Evolutionary conservation across 2,113 vertebrate genomes (phyloP).

Genomic region (Vulpes ferrilata): DNA sequence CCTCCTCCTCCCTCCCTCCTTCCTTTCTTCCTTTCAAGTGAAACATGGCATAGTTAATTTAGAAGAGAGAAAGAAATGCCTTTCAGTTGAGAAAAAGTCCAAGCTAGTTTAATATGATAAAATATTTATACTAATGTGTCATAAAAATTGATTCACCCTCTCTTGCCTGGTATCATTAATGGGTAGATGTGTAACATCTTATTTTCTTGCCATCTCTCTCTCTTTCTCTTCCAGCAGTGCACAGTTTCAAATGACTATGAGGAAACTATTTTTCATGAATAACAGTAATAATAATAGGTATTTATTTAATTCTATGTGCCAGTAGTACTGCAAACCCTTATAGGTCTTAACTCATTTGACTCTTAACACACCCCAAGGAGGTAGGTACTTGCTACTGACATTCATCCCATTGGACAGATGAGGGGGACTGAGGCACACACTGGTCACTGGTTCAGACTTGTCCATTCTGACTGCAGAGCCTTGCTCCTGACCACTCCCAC

Average conservation of each 20-base stretch:
- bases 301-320: neutral
- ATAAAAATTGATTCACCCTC: conserved; percentile 64
- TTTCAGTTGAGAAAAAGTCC: conserved; percentile 50
- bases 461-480: neutral
- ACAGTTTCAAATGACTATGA: neutral
- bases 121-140: conserved; percentile 76
- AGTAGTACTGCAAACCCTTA: neutral
- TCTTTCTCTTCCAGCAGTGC: neutral
- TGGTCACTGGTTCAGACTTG: neutral
- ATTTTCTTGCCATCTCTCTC: conserved; percentile 35
- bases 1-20: neutral
- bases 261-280: neutral
- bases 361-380: neutral
- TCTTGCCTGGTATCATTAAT: conserved; percentile 64
- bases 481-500: neutral
- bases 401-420: neutral
- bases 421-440: neutral
- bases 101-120: conserved; percentile 63
- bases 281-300: neutral
- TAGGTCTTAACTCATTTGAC: neutral
- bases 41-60: conserved; percentile 40
- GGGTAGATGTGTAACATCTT: conserved; percentile 43
- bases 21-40: neutral
- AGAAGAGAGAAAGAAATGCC: conserved; percentile 59
- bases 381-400: too few species aligned